Conservation (phyloP, 2,888 invertebrate species). For the Pheosia tremula region DNA sequence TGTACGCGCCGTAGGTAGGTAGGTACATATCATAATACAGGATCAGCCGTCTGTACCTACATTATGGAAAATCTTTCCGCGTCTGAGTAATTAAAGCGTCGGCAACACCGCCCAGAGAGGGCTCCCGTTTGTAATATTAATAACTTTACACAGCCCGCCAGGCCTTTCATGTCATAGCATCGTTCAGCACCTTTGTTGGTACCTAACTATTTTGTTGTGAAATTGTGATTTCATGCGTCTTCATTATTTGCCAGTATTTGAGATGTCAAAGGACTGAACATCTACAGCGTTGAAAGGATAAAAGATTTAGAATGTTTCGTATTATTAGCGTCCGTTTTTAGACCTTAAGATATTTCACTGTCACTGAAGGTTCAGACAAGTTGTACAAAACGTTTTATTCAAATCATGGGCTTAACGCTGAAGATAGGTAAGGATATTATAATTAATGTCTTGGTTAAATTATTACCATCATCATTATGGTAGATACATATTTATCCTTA, state of each 20-base stretch:
- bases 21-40: neutral
- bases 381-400: neutral
- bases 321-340: neutral
- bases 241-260: slow-evolving; percentile 14
- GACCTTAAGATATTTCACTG: neutral
- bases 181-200: slow-evolving; percentile 22
- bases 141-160: slow-evolving; percentile 15
- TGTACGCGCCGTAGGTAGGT: neutral
- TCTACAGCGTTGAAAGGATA: neutral
- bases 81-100: slow-evolving; percentile 27
- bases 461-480: too few species aligned
- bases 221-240: slow-evolving; percentile 34
- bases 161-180: slow-evolving; percentile 27
- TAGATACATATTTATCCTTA: too few species aligned
- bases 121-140: slow-evolving; percentile 33
- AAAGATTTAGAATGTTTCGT: neutral
- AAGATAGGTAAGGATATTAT: too few species aligned
- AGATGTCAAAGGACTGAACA: neutral
- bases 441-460: too few species aligned
- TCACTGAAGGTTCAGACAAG: neutral
- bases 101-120: slow-evolving; percentile 28
- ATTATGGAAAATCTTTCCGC: slow-evolving; percentile 9
- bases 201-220: slow-evolving; percentile 25
- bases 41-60: neutral
- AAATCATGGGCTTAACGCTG: too few species aligned